Conservation (phyloP, 2,888 invertebrate species). For the Troglohyphantes excavatus region DNA sequence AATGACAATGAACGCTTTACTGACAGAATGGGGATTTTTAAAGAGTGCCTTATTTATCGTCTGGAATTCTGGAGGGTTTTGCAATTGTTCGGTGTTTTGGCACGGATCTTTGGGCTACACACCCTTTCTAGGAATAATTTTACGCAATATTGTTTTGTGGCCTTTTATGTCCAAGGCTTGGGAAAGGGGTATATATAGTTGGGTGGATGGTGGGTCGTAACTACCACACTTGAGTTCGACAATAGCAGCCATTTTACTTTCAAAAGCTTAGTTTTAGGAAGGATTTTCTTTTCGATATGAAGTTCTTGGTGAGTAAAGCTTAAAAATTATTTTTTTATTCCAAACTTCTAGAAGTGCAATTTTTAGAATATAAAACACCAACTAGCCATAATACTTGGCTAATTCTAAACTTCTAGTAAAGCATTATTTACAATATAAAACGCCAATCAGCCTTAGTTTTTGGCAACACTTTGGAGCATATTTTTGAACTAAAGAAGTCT, state of each 20-base stretch:
- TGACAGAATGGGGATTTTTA: constrained; percentile 6
- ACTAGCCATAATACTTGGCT: too few relatives aligned
- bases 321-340: too few relatives aligned
- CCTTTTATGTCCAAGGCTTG: neutral
- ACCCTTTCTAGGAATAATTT: constrained; percentile 8
- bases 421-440: too few relatives aligned
- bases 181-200: neutral
- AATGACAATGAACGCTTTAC: constrained; percentile 6
- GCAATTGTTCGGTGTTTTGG: neutral
- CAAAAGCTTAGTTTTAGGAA: neutral
- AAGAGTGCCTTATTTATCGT: neutral
- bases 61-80: neutral
- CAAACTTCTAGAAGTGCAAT: too few relatives aligned
- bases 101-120: constrained; percentile 2
- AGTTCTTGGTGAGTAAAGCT: neutral
- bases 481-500: too few relatives aligned
- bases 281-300: neutral
- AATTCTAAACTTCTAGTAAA: too few relatives aligned
- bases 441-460: too few relatives aligned
- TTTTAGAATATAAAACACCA: too few relatives aligned
- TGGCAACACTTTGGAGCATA: too few relatives aligned
- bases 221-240: neutral
- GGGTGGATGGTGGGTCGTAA: neutral
- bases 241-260: neutral
- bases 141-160: neutral